phyloP scores from a whole-genome alignment of 2,797 vertebrate species.

The Smutsia temminckii region DNA sequence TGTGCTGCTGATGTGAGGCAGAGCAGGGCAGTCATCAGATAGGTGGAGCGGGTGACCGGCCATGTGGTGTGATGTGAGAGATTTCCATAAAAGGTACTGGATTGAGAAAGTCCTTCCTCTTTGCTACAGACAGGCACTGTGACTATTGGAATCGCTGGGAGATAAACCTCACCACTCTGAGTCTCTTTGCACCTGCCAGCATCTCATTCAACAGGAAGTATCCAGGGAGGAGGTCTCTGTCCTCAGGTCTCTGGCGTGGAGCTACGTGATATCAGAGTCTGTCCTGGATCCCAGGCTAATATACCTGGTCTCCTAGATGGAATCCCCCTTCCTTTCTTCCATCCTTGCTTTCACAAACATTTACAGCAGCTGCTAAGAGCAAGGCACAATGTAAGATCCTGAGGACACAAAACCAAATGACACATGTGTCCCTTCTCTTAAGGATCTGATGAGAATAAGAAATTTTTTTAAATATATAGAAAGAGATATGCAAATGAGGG shows the following conservation, averaged over 20 bases:
- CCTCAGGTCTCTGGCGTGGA: neutral
- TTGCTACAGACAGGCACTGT: neutral
- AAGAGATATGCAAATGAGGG: neutral
- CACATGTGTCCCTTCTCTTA: neutral
- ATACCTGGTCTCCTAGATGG: neutral
- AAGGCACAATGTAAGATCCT: neutral
- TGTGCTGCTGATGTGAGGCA: neutral
- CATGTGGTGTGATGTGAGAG: neutral
- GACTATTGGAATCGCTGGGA: neutral
- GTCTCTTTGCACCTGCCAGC: neutral
- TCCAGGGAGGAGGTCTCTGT: neutral
- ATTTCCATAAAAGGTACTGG: constrained; percentile 40
- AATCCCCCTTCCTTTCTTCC: neutral
- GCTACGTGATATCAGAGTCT: neutral
- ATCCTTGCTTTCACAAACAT: neutral
- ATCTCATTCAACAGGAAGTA: neutral
- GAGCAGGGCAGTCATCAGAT: neutral
- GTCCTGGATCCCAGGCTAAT: neutral
- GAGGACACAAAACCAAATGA: neutral
- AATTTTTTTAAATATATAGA: neutral
- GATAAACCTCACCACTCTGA: neutral
- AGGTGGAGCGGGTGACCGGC: constrained; percentile 10
- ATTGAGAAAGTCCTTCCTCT: neutral
- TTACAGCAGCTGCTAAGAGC: neutral
- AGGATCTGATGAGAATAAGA: neutral